These are phyloP conservation scores for Trissolcus brochymenae DNA, from an alignment of 2,888 invertebrate species.

Conservation along the genomic window DNA sequence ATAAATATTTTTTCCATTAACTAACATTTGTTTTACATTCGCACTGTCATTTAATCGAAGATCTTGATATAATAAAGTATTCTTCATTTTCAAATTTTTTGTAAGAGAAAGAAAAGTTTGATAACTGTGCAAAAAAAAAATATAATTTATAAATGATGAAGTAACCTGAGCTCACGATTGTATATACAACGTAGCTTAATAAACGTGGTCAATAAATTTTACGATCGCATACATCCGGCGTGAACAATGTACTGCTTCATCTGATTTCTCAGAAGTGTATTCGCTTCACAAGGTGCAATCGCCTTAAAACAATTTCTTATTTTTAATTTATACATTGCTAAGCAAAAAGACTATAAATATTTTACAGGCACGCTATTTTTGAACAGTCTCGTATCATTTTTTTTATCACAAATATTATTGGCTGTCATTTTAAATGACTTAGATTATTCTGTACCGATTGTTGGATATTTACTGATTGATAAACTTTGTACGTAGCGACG, in stretches of 20 bases:
- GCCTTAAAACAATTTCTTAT: constrained; percentile 52
- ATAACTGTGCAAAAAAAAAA: constrained; percentile 2
- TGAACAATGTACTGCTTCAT: constrained; percentile 55
- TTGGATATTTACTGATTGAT: no score
- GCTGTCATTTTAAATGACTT: no score
- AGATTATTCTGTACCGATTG: no score
- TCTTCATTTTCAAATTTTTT: not conserved
- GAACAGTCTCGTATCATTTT: no score
- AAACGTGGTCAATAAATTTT: constrained; percentile 54
- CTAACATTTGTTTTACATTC: not conserved
- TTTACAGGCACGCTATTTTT: no score
- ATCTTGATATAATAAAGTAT: not conserved
- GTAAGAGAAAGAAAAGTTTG: not conserved
- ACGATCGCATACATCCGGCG: constrained; percentile 51
- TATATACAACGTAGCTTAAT: constrained; percentile 35
- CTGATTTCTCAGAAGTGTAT: constrained; percentile 57
- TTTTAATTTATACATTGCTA: constrained; percentile 8
- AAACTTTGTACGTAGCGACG: no score
- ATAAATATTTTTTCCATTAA: constrained; percentile 4
- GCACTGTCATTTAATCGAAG: not conserved
- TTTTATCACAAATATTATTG: no score
- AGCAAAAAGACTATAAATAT: no score
- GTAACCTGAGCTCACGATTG: constrained; percentile 45
- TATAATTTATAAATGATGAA: constrained; percentile 11
- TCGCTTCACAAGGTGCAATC: constrained; percentile 56